Percentiles rank a stretch among this genome's conserved stretches.
phyloP scores from a whole-genome alignment of 2,797 vertebrate genomes.

The Brachymystax lenok region DNA sequence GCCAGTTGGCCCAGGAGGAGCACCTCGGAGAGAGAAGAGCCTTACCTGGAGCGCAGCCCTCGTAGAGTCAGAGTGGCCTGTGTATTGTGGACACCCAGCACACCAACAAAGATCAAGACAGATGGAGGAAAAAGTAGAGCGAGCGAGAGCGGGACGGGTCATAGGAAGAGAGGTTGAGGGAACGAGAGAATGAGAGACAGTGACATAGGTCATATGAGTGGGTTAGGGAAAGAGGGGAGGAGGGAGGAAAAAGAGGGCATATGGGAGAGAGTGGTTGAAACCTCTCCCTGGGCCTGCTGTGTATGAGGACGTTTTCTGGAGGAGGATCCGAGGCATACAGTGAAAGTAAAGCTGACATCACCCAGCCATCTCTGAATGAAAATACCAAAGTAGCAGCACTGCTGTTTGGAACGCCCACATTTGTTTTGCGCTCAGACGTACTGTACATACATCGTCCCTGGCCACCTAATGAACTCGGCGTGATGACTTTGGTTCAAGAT shows the following conservation, averaged over 20 bases:
- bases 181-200: background rate
- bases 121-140: no score
- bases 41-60: background rate
- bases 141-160: no score
- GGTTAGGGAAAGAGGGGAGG: background rate
- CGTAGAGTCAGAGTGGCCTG: background rate
- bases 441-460: background rate
- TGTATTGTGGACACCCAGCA: background rate
- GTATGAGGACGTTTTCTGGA: background rate
- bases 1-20: background rate
- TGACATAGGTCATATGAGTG: background rate
- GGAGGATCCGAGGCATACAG: background rate
- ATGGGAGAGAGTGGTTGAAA: background rate
- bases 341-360: background rate
- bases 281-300: no score
- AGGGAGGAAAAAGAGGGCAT: background rate
- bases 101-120: no score
- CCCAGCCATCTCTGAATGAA: background rate
- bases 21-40: background rate
- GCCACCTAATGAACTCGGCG: constrained; percentile 20
- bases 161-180: no score
- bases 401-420: background rate
- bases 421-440: background rate
- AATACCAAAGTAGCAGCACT: background rate
- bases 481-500: background rate